Conservation (phyloP, 2,888 invertebrate genomes). For the Lottia scabra region DNA sequence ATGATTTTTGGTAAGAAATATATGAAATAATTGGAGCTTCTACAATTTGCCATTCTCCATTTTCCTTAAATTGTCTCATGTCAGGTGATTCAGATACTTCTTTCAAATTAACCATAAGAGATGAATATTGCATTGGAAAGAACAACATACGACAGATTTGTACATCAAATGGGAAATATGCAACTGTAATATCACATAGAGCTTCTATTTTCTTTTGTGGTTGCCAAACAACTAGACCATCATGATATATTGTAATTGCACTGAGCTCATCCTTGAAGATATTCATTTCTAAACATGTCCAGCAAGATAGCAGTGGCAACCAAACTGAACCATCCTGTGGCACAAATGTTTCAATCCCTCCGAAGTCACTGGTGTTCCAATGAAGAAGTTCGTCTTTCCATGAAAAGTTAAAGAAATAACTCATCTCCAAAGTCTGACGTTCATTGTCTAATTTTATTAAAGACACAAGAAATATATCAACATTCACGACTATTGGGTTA, state of each 20-base stretch:
- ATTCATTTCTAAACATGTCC: neutral
- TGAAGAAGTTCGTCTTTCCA: neutral
- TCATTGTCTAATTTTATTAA: neutral
- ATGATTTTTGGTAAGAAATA: neutral
- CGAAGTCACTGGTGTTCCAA: neutral
- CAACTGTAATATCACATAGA: neutral
- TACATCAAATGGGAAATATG: neutral
- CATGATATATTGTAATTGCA: neutral
- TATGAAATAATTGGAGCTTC: neutral
- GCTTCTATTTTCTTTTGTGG: neutral
- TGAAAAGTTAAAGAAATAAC: neutral
- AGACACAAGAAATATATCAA: neutral
- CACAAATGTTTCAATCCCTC: neutral
- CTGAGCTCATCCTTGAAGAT: neutral
- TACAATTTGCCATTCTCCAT: neutral
- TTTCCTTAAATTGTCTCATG: neutral
- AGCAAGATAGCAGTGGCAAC: neutral
- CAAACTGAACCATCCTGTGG: neutral
- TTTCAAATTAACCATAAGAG: neutral
- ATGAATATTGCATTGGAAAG: neutral
- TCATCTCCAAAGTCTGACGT: neutral
- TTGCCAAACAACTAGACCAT: neutral
- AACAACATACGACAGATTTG: neutral
- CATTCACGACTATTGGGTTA: neutral
- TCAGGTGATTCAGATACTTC: neutral